Conservation (phyloP, 2,888 invertebrate species). For the Andricus quercusramuli region DNA sequence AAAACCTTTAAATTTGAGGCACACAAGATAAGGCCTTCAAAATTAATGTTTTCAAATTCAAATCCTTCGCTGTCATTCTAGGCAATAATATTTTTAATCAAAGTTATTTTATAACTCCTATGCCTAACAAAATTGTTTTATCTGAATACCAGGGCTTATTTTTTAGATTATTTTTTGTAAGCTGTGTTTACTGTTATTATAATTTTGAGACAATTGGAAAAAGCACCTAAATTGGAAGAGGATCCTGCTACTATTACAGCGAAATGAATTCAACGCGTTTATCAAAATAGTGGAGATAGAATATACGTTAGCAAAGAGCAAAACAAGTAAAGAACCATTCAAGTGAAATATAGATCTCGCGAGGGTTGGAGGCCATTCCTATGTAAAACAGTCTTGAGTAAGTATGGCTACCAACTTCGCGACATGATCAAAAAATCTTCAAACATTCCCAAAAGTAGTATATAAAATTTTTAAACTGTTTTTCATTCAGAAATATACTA, state of each 20-base stretch:
- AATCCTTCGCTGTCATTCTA: too few relatives aligned
- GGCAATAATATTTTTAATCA: too few relatives aligned
- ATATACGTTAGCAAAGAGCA: slow-evolving; percentile 23
- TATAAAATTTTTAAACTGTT: neutral
- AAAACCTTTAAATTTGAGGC: too few relatives aligned
- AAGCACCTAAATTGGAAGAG: neutral
- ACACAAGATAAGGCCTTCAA: too few relatives aligned
- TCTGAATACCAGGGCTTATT: too few relatives aligned
- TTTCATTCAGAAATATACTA: neutral
- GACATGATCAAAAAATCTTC: slow-evolving; percentile 26
- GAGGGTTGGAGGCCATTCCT: slow-evolving; percentile 57
- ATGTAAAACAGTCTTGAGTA: slow-evolving; percentile 57
- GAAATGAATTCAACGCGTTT: slow-evolving; percentile 32
- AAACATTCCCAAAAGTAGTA: neutral
- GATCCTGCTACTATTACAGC: neutral
- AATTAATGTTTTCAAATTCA: too few relatives aligned
- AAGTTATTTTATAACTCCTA: too few relatives aligned
- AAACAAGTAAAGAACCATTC: slow-evolving; percentile 50
- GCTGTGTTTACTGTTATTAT: neutral
- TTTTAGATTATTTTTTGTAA: too few relatives aligned
- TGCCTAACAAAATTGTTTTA: too few relatives aligned
- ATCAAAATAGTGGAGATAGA: slow-evolving; percentile 37
- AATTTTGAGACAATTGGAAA: neutral
- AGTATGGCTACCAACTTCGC: slow-evolving; percentile 46
- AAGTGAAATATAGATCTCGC: slow-evolving; percentile 56